A percentile compares a stretch with the other conserved stretches of the same genome.
Conservation (phyloP, 2,113 vertebrate species). For the Chloropsis hardwickii region DNA sequence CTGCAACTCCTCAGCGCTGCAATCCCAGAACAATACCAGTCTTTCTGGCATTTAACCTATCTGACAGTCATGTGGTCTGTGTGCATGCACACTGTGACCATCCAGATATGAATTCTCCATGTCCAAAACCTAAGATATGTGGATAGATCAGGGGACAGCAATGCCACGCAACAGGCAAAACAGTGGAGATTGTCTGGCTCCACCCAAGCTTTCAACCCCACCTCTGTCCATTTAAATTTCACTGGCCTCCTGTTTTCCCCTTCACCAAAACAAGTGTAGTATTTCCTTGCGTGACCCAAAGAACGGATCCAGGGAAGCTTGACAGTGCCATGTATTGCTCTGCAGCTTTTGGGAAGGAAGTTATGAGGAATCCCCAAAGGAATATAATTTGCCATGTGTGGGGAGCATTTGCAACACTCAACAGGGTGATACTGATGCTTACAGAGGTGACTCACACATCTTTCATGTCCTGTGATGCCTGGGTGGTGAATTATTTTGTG, state of each 20-base stretch:
- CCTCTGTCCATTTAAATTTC: not conserved
- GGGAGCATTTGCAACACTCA: not conserved
- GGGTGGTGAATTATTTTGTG: not conserved
- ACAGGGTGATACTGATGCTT: not conserved
- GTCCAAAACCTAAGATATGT: not conserved
- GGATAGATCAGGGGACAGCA: not conserved
- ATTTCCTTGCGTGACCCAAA: not conserved
- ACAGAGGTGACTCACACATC: fast-evolving
- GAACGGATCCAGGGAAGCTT: not conserved
- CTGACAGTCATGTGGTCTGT: not conserved
- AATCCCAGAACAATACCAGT: not conserved
- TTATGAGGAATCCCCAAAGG: not conserved
- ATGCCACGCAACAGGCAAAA: not conserved
- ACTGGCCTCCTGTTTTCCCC: not conserved
- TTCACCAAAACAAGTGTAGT: not conserved
- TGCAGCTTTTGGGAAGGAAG: not conserved
- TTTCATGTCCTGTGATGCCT: not conserved
- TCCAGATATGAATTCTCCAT: not conserved
- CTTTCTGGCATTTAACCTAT: not conserved
- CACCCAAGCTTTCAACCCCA: not conserved
- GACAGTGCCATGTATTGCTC: not conserved
- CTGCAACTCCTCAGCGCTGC: not conserved
- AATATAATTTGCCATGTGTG: not conserved
- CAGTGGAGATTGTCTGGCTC: not conserved
- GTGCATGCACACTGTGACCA: not conserved